A percentile compares a stretch with the other conserved stretches of the same genome.
Evolutionary conservation across 2,888 invertebrate species (phyloP).

Genomic region (Hirtodrosophila cameraria): DNA sequence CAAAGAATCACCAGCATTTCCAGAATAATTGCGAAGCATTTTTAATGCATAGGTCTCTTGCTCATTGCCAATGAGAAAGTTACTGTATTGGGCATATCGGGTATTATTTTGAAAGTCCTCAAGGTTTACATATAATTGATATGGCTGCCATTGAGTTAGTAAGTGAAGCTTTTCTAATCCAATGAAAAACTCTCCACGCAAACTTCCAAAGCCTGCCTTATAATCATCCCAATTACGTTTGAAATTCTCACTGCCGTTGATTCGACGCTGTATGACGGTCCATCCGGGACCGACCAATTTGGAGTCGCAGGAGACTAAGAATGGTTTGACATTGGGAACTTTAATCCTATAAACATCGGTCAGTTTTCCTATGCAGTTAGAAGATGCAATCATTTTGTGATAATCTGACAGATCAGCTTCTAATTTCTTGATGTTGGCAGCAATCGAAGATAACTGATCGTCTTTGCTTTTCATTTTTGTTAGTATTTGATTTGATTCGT

Average conservation of each 20-base stretch:
- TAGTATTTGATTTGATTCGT: not conserved
- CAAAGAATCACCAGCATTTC: conserved; percentile 88
- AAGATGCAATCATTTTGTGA: too few relatives aligned
- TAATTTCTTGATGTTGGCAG: not conserved
- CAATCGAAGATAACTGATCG: too few relatives aligned
- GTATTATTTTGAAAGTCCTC: conserved; percentile 86
- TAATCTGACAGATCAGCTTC: not conserved
- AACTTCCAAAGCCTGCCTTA: conserved; percentile 88
- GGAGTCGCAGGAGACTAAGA: conserved; percentile 85
- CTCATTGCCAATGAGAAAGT: conserved; percentile 88
- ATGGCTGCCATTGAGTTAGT: conserved; percentile 70
- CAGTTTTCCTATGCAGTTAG: conserved; percentile 9
- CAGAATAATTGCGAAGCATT: conserved; percentile 87
- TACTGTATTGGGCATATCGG: conserved; percentile 86
- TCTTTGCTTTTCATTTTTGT: too few relatives aligned
- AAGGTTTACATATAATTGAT: conserved; percentile 87
- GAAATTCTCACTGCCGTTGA: conserved; percentile 88
- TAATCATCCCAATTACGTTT: conserved; percentile 87
- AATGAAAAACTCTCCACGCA: conserved; percentile 89
- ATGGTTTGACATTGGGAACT: conserved; percentile 77
- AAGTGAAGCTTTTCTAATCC: conserved; percentile 88
- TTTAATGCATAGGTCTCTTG: conserved; percentile 87
- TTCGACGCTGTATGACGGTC: conserved; percentile 88
- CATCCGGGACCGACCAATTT: conserved; percentile 86
- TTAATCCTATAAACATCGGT: conserved; percentile 12